Evolutionary conservation across 1,140 invertebrate genomes (phyloP).

Genomic region (Leptestheria dahalacensis): DNA sequence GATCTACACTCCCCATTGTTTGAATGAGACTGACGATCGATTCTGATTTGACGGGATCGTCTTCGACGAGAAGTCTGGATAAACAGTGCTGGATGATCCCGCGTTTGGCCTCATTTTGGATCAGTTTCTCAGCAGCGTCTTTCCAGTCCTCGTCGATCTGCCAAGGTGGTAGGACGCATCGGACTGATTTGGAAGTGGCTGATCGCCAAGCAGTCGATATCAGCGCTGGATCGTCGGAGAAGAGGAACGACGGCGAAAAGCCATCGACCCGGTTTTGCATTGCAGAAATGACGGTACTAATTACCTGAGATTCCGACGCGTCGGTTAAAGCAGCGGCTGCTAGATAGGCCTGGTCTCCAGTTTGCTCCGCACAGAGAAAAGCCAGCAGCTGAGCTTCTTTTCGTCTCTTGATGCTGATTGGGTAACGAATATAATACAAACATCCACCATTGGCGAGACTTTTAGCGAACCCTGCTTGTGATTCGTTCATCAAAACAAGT

Average conservation of each 20-base stretch:
- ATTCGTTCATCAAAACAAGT: constrained; percentile 8
- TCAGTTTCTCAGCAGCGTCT: background rate
- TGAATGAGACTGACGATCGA: background rate
- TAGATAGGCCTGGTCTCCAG: background rate
- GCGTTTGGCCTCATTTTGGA: background rate
- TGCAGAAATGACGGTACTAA: background rate
- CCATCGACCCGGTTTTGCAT: background rate
- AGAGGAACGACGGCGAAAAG: background rate
- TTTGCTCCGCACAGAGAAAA: background rate
- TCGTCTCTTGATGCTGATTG: background rate
- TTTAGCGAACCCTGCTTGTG: background rate
- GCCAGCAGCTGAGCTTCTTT: background rate
- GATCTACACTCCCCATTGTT: background rate
- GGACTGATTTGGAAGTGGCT: background rate
- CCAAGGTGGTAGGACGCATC: background rate
- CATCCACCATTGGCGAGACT: background rate
- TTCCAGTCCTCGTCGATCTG: background rate
- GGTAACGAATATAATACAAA: background rate
- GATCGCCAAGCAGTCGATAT: background rate
- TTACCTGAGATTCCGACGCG: background rate
- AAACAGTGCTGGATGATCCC: background rate
- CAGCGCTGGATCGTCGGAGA: background rate
- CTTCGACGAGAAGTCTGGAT: background rate
- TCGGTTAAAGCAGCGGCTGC: background rate
- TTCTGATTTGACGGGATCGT: background rate